Percentiles rank a stretch among this genome's conserved stretches.
Conservation (phyloP, 1,140 invertebrate genomes). For the Pseudomyrmex dendroicus region DNA sequence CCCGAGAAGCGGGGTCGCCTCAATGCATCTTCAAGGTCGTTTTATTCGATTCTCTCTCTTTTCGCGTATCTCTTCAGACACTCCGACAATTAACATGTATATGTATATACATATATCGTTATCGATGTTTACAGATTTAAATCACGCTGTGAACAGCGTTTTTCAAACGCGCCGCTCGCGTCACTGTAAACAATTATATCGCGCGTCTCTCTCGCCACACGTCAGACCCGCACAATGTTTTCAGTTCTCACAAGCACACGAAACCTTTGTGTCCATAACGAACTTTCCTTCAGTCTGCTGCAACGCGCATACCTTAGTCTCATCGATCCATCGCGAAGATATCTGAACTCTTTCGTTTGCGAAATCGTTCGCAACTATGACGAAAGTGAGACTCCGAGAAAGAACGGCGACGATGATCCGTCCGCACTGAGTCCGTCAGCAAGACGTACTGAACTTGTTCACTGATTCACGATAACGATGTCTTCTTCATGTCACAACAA, state of each 20-base stretch:
- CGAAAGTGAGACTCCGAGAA: constrained; percentile 13
- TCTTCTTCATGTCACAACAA: constrained; percentile 40
- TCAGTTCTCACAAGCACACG: constrained; percentile 69
- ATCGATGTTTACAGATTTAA: not conserved
- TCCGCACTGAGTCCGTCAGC: constrained; percentile 14
- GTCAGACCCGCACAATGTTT: constrained; percentile 60
- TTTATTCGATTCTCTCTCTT: constrained; percentile 13
- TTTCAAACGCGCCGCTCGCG: not conserved
- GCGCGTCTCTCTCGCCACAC: constrained; percentile 4
- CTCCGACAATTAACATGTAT: not conserved
- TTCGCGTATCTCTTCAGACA: not conserved
- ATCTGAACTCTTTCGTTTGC: not conserved
- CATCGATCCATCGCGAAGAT: constrained; percentile 44
- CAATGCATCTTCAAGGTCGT: constrained; percentile 52
- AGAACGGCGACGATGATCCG: not conserved
- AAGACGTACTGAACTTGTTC: constrained; percentile 19
- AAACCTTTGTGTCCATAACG: constrained; percentile 71
- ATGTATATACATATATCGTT: not conserved
- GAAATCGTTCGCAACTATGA: constrained; percentile 7
- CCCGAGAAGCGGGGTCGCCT: not conserved
- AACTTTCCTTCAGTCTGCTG: constrained; percentile 19
- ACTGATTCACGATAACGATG: constrained; percentile 33
- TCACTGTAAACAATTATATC: constrained; percentile 5
- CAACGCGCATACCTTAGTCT: constrained; percentile 4
- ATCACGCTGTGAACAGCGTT: not conserved